phyloP scores from a whole-genome alignment of 2,797 vertebrate species.

The Eremophila alpestris region DNA sequence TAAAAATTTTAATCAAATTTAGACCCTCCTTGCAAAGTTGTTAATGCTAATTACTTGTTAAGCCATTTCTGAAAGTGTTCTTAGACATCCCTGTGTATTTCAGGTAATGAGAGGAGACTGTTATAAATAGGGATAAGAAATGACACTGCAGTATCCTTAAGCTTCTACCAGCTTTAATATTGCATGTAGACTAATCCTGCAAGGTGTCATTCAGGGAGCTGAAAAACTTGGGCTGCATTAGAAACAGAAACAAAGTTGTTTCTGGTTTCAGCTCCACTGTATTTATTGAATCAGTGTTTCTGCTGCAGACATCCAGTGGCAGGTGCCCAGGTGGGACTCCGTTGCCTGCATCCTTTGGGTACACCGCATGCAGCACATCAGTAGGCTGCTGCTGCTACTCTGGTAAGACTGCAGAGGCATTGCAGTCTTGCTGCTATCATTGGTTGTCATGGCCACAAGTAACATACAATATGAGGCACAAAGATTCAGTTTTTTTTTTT shows the following conservation, averaged over 20 bases:
- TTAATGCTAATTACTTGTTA: not conserved
- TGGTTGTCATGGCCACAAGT: conserved; percentile 62
- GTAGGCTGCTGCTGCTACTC: not conserved
- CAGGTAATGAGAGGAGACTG: not conserved
- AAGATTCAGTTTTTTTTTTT: not conserved
- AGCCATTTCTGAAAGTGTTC: not conserved
- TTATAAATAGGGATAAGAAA: not conserved
- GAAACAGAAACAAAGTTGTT: not conserved
- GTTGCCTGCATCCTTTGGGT: not conserved
- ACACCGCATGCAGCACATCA: not conserved
- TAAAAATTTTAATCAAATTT: not conserved
- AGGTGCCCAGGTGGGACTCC: not conserved
- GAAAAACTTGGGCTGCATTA: not conserved
- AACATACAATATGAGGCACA: not conserved
- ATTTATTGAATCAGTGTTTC: not conserved
- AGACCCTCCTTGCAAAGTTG: not conserved
- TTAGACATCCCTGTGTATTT: not conserved
- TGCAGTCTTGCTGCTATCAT: not conserved
- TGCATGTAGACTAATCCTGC: not conserved
- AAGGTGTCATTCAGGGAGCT: not conserved
- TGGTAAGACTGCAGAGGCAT: conserved; percentile 46
- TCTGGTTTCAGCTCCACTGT: not conserved
- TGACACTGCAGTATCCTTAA: not conserved
- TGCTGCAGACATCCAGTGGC: not conserved
- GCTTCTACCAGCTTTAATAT: not conserved